A percentile compares a stretch with the other conserved stretches of the same genome.
phyloP scores from a whole-genome alignment of 2,797 vertebrate species.

The Tokudaia tokunoshimensis region DNA sequence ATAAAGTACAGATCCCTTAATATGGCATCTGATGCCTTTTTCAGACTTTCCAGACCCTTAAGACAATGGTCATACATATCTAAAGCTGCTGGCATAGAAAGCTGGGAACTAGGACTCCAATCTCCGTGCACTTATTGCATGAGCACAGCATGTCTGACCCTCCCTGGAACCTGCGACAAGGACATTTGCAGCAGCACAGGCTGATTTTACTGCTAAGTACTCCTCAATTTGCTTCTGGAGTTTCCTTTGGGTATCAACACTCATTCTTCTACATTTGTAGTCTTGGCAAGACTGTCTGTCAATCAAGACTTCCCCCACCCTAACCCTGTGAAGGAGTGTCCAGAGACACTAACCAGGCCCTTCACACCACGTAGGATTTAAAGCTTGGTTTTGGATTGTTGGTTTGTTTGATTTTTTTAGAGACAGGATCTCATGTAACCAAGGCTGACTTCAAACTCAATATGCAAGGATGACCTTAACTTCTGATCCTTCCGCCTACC shows the following conservation, averaged over 20 bases:
- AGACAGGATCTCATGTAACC: background rate
- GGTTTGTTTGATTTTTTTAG: background rate
- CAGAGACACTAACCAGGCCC: background rate
- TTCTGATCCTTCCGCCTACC: background rate
- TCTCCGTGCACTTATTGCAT: background rate
- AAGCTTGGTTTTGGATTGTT: background rate
- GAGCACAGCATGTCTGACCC: background rate
- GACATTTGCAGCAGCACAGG: background rate
- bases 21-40: background rate
- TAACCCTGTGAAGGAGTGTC: background rate
- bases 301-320: background rate
- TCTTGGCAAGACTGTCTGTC: background rate
- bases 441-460: background rate
- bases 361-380: background rate
- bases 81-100: background rate
- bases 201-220: background rate
- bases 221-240: background rate
- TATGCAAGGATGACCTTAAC: background rate
- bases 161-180: background rate
- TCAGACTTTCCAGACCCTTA: background rate
- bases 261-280: background rate
- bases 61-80: background rate
- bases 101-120: background rate
- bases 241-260: background rate
- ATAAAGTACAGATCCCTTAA: conserved; percentile 1